phyloP scores from a whole-genome alignment of 2,797 vertebrate genomes.

The Tapirus indicus region DNA sequence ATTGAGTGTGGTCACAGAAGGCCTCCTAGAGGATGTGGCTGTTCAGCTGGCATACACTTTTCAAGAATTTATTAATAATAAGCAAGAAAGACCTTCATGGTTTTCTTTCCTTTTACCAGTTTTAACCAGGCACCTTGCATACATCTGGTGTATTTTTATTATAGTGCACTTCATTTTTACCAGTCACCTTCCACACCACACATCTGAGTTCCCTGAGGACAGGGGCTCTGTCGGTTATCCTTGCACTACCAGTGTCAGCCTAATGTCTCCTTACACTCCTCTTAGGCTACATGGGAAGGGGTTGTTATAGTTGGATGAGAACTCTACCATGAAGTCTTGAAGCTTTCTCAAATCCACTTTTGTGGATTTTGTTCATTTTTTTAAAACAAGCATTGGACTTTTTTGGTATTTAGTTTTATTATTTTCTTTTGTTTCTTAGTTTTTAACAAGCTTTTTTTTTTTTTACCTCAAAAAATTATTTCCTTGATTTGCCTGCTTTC shows the following conservation, averaged over 20 bases:
- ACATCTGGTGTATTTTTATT: neutral
- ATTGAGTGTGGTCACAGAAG: neutral
- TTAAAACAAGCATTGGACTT: neutral
- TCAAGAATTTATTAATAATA: neutral
- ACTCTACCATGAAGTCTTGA: neutral
- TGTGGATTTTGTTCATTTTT: neutral
- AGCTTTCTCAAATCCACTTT: neutral
- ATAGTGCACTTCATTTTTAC: neutral
- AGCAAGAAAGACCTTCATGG: neutral
- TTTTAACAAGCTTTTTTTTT: conserved; percentile 24
- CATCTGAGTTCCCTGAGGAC: neutral
- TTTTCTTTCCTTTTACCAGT: neutral
- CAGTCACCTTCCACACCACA: neutral
- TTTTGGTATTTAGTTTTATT: neutral
- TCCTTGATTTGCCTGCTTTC: neutral
- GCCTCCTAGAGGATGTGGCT: neutral
- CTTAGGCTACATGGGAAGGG: neutral
- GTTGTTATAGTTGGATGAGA: neutral
- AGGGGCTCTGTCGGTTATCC: neutral
- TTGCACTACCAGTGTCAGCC: neutral
- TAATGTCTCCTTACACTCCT: neutral
- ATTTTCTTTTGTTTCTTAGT: neutral
- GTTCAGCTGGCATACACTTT: neutral
- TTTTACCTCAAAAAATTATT: neutral
- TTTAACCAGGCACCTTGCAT: neutral